Base-by-base conservation (phyloP, 2,888 invertebrate species). In the Gerosis bhagava region DNA sequence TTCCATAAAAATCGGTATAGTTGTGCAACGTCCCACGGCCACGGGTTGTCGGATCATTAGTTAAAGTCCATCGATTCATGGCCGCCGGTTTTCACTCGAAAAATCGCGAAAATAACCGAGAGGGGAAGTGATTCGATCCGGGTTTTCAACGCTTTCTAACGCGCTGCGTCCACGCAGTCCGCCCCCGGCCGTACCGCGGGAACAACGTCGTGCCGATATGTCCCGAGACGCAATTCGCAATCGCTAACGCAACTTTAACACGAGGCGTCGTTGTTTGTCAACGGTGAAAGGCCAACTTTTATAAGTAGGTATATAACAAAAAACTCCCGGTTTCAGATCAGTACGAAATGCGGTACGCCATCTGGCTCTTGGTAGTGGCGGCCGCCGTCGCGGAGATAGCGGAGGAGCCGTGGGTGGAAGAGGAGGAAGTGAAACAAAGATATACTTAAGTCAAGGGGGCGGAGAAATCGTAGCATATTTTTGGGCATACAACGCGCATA, bases 71-170 rank as follows among this genome's bases (percentile, higher is more conserved):
- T n/a, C 52, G 59, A 73, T 78, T 80, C 78, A 82, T 77, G 79
- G 80, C 63, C 71, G 65, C 32, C 62, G 73, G 79, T 80, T 79
- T 82, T 75, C 63, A 52, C 56, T 65, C 61, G 72, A 74, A 77
- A 76, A 77, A 71, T 76, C 70, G 70, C 73, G 62, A 76, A 74
- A 70, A 77, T 71, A 73, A 77, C 71, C 69, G 55, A 57, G 52
- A 63, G 62, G 63, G 54, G 58, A 67, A 67, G 65, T 70, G 67
- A 80, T 77, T 77, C 59, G 73, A 56, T 53, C 57, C 70, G 73
- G 62, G 65, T 76, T 72, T 63, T 57, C 63, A 58, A 78, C 83
- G 83, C 80, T 84, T 83, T 83, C 83, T 80, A 73, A 63, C 65
- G 55, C 53, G 53, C 49, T 48, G 56, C 57, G 55, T 58, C 50